These are phyloP conservation scores for Orius insidiosus DNA, from an alignment of 1,140 invertebrate genomes.

Conservation along the genomic window DNA sequence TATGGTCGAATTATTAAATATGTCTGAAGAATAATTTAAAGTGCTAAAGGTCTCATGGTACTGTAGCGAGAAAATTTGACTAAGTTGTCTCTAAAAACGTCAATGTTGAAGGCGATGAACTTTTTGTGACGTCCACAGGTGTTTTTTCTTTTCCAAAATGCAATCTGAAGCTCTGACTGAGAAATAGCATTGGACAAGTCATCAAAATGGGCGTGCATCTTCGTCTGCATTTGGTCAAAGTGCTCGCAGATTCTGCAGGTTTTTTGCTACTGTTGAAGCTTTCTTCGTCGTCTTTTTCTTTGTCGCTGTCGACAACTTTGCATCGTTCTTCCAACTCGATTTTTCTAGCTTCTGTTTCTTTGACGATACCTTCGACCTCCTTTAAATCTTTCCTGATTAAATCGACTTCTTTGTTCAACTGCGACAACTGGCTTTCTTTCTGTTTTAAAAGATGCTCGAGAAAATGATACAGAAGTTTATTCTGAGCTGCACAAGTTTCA, in stretches of 20 bases:
- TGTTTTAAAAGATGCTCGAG: slow-evolving; percentile 55
- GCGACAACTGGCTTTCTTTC: slow-evolving; percentile 52
- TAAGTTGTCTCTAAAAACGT: slow-evolving; percentile 70
- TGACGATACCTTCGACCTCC: slow-evolving; percentile 59
- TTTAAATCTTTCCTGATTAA: slow-evolving; percentile 65
- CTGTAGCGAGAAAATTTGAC: slow-evolving; percentile 77
- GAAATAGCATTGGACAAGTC: slow-evolving; percentile 80
- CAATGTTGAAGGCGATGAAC: slow-evolving; percentile 29
- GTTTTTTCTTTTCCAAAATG: slow-evolving; percentile 32
- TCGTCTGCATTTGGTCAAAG: slow-evolving; percentile 46
- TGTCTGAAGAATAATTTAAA: slow-evolving; percentile 78
- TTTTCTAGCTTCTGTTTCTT: slow-evolving; percentile 33
- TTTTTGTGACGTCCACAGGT: slow-evolving; percentile 21
- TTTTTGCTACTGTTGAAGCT: slow-evolving; percentile 31
- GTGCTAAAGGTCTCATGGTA: slow-evolving; percentile 66
- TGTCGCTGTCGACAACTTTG: slow-evolving; percentile 21
- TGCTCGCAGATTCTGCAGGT: slow-evolving; percentile 23
- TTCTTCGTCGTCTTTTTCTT: slow-evolving; percentile 21
- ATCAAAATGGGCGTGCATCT: slow-evolving; percentile 72
- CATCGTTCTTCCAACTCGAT: slow-evolving; percentile 28
- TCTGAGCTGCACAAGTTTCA: slow-evolving; percentile 58
- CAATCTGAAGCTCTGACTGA: slow-evolving; percentile 52
- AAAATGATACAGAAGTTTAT: slow-evolving; percentile 68
- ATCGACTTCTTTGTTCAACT: slow-evolving; percentile 49
- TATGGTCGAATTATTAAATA: slow-evolving; percentile 78